phyloP scores from a whole-genome alignment of 2,113 vertebrate genomes.

The Notechis scutatus region DNA sequence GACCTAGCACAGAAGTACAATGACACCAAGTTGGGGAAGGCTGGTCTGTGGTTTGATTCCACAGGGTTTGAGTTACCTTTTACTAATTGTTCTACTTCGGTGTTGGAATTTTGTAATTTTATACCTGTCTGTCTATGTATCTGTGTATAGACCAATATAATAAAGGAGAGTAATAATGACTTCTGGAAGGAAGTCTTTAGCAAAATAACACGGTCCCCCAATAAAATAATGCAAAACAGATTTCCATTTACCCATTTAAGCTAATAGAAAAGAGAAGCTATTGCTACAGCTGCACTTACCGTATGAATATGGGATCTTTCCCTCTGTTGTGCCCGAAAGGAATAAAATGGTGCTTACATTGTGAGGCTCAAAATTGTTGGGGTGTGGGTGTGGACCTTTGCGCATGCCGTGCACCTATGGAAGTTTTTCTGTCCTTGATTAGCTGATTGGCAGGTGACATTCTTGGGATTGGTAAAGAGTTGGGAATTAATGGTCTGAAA shows the following conservation, averaged over 20 bases:
- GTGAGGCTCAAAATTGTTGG: background rate
- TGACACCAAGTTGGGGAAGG: background rate
- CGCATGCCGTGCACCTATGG: background rate
- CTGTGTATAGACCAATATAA: background rate
- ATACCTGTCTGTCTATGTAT: background rate
- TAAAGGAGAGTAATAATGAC: background rate
- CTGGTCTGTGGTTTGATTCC: background rate
- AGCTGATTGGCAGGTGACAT: background rate
- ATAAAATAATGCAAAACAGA: background rate
- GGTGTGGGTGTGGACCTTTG: background rate
- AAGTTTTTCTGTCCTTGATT: background rate
- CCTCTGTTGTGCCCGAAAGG: background rate
- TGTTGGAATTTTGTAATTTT: background rate
- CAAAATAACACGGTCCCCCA: background rate
- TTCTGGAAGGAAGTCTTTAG: background rate
- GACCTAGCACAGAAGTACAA: background rate
- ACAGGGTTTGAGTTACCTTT: background rate
- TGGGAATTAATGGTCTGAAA: background rate
- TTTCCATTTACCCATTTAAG: background rate
- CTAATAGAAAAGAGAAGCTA: background rate
- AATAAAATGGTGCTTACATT: background rate
- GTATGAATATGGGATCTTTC: background rate
- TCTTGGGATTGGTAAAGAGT: background rate
- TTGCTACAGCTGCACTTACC: background rate
- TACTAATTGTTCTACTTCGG: background rate